A percentile compares a stretch with the other conserved stretches of the same genome.
Evolutionary conservation across 2,113 vertebrate genomes (phyloP).

Genomic region (Pelmatolapia mariae): DNA sequence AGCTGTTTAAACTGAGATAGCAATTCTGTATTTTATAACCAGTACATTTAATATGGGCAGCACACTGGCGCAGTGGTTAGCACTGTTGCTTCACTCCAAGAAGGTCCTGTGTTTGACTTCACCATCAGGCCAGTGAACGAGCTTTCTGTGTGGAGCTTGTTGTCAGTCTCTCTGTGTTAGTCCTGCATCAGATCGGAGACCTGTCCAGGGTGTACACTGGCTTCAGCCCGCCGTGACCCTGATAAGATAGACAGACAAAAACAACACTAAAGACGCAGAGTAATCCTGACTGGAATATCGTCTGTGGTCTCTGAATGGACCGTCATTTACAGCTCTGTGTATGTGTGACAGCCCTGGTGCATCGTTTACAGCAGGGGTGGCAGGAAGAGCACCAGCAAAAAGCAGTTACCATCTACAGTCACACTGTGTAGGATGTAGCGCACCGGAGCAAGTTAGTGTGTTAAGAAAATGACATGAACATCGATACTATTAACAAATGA

Average conservation of each 20-base stretch:
- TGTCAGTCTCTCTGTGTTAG: background rate
- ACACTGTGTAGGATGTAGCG: background rate
- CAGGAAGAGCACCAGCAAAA: background rate
- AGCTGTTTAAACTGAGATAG: background rate
- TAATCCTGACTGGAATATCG: background rate
- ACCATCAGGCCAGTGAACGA: background rate
- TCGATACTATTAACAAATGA: background rate
- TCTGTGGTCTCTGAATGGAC: background rate
- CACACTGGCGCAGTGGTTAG: background rate
- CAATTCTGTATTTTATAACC: background rate
- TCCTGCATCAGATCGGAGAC: accelerated
- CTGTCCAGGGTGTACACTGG: background rate
- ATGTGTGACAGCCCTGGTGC: background rate
- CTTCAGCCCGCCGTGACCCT: background rate
- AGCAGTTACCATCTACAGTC: accelerated
- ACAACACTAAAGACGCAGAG: background rate
- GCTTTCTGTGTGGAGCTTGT: background rate
- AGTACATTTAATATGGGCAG: background rate
- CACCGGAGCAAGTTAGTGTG: background rate
- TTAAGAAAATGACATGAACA: background rate
- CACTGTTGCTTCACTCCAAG: background rate
- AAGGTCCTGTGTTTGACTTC: background rate
- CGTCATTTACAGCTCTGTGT: background rate
- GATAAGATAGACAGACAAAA: background rate
- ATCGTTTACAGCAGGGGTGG: background rate